Evolutionary conservation across 2,797 vertebrate genomes (phyloP).

Genomic region (Clarias pachynema): DNA sequence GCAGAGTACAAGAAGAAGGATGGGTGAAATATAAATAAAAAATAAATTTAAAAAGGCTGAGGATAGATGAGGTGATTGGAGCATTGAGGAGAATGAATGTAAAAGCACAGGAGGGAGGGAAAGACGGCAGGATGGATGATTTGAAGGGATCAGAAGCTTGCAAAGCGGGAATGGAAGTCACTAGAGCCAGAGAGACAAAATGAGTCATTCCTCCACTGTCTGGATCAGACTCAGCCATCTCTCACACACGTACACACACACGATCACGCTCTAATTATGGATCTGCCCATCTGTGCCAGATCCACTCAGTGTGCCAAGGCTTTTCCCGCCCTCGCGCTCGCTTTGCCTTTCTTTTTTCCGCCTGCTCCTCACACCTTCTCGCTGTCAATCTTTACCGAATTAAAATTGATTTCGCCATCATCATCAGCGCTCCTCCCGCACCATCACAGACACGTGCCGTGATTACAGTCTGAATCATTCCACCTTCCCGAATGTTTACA

Average conservation of each 20-base stretch:
- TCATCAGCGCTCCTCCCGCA: not conserved
- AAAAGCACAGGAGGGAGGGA: slow-evolving; percentile 18
- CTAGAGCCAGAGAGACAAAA: slow-evolving; percentile 38
- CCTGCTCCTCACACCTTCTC: slow-evolving; percentile 31
- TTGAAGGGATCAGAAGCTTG: slow-evolving; percentile 48
- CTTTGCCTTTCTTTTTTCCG: slow-evolving; percentile 35
- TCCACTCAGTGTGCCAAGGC: slow-evolving; percentile 46
- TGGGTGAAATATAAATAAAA: slow-evolving; percentile 19
- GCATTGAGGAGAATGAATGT: not conserved
- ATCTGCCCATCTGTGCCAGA: slow-evolving; percentile 51
- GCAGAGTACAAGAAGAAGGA: slow-evolving; percentile 6
- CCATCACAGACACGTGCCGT: slow-evolving; percentile 40
- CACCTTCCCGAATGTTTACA: slow-evolving; percentile 31
- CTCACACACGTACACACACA: slow-evolving; percentile 46
- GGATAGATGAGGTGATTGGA: not conserved
- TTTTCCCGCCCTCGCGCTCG: slow-evolving; percentile 38
- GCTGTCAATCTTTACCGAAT: slow-evolving; percentile 39
- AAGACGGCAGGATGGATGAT: slow-evolving; percentile 13
- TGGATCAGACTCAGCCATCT: slow-evolving; percentile 41
- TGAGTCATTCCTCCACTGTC: slow-evolving; percentile 46
- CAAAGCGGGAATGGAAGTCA: slow-evolving; percentile 45
- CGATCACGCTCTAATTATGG: slow-evolving; percentile 55
- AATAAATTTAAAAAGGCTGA: not conserved
- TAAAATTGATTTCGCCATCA: slow-evolving; percentile 12
- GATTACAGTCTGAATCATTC: slow-evolving; percentile 43